Evolutionary conservation across 1,140 invertebrate genomes (phyloP), one percentile per base, ranked within the genome.

Genomic region (Orussus abietinus): DNA sequence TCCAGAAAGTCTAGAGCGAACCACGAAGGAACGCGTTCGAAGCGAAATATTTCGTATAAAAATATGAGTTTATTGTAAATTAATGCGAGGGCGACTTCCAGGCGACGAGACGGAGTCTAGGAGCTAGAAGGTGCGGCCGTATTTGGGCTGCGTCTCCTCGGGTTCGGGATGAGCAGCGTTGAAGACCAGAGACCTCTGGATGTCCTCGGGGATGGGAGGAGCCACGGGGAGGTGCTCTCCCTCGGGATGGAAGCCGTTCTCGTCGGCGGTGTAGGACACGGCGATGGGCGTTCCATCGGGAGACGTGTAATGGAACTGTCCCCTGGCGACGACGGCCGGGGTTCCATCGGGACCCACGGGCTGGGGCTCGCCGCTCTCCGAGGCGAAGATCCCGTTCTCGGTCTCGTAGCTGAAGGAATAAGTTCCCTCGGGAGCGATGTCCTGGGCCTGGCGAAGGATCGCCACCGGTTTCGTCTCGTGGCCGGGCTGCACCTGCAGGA

Each of bases 201-300:
- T 38, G 13, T 13, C 36, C 6, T 6, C 6, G 6, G 22, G 22
- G 6, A 25, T n/a, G 5, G 9, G 13, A 3, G 36, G 36, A 15
- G 25, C 11, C 2, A 19, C 21, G 5, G 52, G 49, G 14, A 53
- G 43, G 39, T 58, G 55, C 3, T 42, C 53, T 10, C 57, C 60
- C 41, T 55, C 38, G 3, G 80, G 74, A 30, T 75, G 76, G 69
- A 74, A 82, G 1, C 80, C 80, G 37, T 77, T 78, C 58, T 80
- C 77, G 45, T 80, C 79, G 11, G 82, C 81, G 10, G 77, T 64
- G 55, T 84, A 87, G 14, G 75, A 69, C 28, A 85, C 66, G 2
- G 65, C 69, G 48, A 80, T 78, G 0, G 59, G 64, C 3, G 77
- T 66, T 4, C 79, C 80, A 48, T 80, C 77, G 22, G 75, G 71